These are phyloP conservation scores for Marronus borbonicus DNA, from an alignment of 2,888 invertebrate genomes.

Conservation along the genomic window DNA sequence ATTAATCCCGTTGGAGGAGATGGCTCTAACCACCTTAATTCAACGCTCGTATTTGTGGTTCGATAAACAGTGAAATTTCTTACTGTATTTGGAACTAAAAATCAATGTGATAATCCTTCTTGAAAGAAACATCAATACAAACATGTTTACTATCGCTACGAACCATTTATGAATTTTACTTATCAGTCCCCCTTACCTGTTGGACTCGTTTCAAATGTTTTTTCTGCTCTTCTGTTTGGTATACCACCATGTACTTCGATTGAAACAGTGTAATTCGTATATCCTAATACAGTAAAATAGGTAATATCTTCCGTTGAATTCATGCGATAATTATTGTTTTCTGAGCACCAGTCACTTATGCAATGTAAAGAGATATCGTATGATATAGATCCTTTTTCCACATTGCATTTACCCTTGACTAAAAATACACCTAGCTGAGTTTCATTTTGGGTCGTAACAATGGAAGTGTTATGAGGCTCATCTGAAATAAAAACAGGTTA, in stretches of 20 bases:
- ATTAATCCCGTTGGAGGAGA: neutral
- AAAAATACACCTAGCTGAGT: neutral
- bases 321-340: neutral
- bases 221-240: neutral
- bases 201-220: neutral
- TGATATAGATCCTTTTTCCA: neutral
- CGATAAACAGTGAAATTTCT: neutral
- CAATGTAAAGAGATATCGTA: neutral
- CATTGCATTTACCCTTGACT: neutral
- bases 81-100: neutral
- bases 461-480: too few relatives aligned
- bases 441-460: neutral
- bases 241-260: neutral
- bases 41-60: neutral
- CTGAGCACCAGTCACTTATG: neutral
- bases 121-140: neutral
- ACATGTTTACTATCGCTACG: neutral
- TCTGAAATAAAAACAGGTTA: too few relatives aligned
- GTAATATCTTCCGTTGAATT: neutral
- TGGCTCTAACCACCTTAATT: neutral
- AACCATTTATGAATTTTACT: neutral
- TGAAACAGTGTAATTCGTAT: neutral
- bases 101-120: neutral
- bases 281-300: neutral
- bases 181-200: neutral